Conservation (phyloP, 2,797 vertebrate species). For the Morelia viridis region DNA sequence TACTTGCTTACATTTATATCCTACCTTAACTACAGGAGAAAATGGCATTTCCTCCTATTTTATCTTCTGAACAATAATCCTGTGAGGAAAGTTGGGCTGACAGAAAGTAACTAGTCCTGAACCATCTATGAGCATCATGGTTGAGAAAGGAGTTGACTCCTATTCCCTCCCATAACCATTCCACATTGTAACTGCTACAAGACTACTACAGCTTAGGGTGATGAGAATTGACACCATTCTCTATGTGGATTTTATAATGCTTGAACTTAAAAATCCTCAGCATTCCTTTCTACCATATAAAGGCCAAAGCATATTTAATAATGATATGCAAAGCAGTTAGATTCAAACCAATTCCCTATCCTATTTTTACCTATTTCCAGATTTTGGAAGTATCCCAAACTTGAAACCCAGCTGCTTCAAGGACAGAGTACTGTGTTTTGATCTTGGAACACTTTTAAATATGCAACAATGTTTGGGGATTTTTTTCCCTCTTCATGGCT, state of each 20-base stretch:
- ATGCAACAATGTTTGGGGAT: neutral
- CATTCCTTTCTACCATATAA: neutral
- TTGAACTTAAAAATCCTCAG: neutral
- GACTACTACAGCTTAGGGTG: neutral
- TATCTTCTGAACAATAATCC: neutral
- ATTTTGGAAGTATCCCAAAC: neutral
- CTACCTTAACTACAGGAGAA: neutral
- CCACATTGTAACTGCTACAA: neutral
- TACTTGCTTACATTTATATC: neutral
- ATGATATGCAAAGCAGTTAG: neutral
- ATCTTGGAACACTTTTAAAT: neutral
- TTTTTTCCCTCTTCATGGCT: neutral
- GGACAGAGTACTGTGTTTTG: neutral
- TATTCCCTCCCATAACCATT: neutral
- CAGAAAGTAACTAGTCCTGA: neutral
- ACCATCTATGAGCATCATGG: neutral
- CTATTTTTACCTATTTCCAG: neutral
- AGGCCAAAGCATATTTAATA: neutral
- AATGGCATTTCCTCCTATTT: neutral
- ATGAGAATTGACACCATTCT: neutral
- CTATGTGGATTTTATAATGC: neutral
- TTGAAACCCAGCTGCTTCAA: neutral
- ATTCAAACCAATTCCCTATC: neutral
- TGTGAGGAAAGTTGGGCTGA: neutral
- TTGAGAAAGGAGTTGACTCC: too few relatives aligned